phyloP scores from a whole-genome alignment of 2,888 invertebrate genomes.

The Rotaria macrura region DNA sequence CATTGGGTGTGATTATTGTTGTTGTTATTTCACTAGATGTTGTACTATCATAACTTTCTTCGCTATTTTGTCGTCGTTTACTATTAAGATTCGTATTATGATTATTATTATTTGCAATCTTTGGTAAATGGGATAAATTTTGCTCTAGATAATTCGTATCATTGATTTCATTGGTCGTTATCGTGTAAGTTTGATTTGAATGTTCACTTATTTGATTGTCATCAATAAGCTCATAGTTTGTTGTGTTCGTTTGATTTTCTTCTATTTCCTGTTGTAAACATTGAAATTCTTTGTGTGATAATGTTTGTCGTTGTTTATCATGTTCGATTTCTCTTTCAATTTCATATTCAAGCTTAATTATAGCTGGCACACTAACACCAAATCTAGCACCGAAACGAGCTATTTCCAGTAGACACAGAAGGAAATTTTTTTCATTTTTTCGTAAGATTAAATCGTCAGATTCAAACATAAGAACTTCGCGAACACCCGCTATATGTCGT shows the following conservation, averaged over 20 bases:
- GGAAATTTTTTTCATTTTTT: constrained; percentile 90
- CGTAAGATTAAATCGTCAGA: constrained; percentile 85
- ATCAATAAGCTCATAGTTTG: neutral
- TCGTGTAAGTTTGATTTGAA: neutral
- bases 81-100: neutral
- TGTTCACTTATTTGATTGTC: neutral
- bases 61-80: neutral
- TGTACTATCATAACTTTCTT: neutral
- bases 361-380: constrained; percentile 51
- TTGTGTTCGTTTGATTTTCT: neutral
- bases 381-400: constrained; percentile 71
- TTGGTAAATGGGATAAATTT: neutral
- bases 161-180: neutral
- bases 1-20: neutral
- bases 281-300: neutral
- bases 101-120: neutral
- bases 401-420: constrained; percentile 83
- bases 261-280: neutral
- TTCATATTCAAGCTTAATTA: constrained; percentile 48
- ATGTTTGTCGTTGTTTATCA: neutral
- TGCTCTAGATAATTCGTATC: neutral
- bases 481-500: constrained; percentile 60
- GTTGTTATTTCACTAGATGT: neutral
- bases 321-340: constrained; percentile 43
- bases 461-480: constrained; percentile 86